Base-by-base conservation (phyloP, 2,113 vertebrate species). In the Nettapus auritus region DNA sequence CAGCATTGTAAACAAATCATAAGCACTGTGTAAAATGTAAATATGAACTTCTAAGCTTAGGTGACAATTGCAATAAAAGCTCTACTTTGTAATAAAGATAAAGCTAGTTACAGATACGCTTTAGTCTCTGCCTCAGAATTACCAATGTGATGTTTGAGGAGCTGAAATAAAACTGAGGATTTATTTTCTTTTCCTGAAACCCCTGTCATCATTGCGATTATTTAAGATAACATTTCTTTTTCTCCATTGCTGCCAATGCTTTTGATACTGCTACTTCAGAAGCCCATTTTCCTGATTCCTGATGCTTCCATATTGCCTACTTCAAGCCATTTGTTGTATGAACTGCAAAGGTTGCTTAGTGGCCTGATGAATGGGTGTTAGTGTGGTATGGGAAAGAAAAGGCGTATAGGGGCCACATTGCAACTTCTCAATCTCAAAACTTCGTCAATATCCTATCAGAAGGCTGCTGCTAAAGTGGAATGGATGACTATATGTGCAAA, bases 401-500 rank as follows among this genome's bases (percentile, higher is more conserved):
- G 26, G 22, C 11, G 23, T 11, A 1, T 0, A 26, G 11, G 11
- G 18, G 6, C n/a, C 59, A 7, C 29, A 13, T 70, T 85, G 57
- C 34, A 75, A 14, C 50, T 76, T 88, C 21, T 38, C 26, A 56
- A 42, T 40, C 48, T 59, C 25, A 74, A 19, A 60, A 13, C n/a
- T 88, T 74, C 26, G 62, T 21, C 25, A 25, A 2, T 4, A 31
- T 31, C 31, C n/a, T 48, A 10, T 56, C 14, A 17, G 31, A 68
- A 50, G 28, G 7, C 50, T 91, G 33, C 8, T 78, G 53, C 33
- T 75, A 28, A 69, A 89, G 50, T 42, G 71, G 60, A 25, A 10
- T 28, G 10, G 16, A 13, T 0, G 0, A 17, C 12, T 36, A 1
- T 17, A 2, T 7, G 25, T 69, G 16, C 28, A 63, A 80, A 31